phyloP scores from a whole-genome alignment of 2,113 vertebrate species.

The Prunella fulvescens region DNA sequence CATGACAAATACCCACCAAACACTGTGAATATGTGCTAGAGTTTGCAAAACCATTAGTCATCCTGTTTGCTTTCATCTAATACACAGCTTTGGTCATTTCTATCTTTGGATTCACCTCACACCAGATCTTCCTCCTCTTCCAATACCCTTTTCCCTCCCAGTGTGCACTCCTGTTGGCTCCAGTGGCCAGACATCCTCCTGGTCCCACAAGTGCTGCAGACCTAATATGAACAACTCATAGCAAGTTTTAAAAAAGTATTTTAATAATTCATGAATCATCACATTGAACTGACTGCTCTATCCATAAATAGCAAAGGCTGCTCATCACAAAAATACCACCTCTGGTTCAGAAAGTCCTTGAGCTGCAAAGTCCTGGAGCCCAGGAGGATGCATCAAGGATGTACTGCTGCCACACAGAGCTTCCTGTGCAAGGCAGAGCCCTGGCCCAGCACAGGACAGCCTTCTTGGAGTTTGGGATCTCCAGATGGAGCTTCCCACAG shows the following conservation, averaged over 20 bases:
- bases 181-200: not conserved
- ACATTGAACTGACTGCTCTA: not conserved
- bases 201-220: not conserved
- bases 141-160: fast-evolving
- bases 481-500: not conserved
- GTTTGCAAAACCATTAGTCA: not conserved
- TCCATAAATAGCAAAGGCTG: not conserved
- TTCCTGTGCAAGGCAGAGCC: not conserved
- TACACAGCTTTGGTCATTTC: not conserved
- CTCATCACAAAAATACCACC: not conserved
- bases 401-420: not conserved
- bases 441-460: not conserved
- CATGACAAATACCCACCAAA: not conserved
- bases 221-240: not conserved
- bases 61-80: not conserved
- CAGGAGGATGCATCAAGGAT: not conserved
- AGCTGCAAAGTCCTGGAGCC: not conserved
- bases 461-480: not conserved
- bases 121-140: not conserved
- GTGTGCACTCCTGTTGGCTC: fast-evolving
- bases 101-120: not conserved
- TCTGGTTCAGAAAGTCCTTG: not conserved
- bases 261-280: conserved; percentile 4
- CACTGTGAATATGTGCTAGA: fast-evolving
- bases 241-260: not conserved